Evolutionary conservation across 2,797 vertebrate species (phyloP), one percentile per base, ranked within the genome.

Genomic region (Gymnoscopelus braueri): DNA sequence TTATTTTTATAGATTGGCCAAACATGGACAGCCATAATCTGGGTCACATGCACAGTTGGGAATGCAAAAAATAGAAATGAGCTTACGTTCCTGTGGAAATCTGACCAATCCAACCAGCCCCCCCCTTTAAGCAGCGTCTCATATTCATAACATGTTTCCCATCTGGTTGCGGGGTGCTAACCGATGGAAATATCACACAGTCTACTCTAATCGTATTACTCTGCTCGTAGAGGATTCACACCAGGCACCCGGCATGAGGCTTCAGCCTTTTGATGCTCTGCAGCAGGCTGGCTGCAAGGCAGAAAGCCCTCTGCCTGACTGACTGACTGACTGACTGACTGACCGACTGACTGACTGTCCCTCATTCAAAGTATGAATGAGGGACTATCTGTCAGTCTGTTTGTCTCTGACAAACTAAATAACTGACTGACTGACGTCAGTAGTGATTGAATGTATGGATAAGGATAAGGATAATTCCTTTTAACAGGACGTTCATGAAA

Each of bases 131-230:
- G 77, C 78, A 77, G 74, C 63, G 58, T 81, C 89, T 87, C 74
- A 85, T 84, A 91, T 90, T 90, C 88, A 86, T 82, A 80, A 78
- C 85, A 83, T 89, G 88, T 85, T 86, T 90, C 82, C 75, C 64
- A 82, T 80, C 55, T 75, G 63, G 78, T 86, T 89, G 82, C 71
- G 70, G 84, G 92, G 84, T 23, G 72, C 84, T 85, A 89, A 80
- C 74, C 70, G 75, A 91, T 88, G 84, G 86, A 89, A 91, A 93
- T 88, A 92, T 92, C 87, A 87, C 88, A 89, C 84, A 87, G 88
- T 83, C 74, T 72, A 78, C 75, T 78, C 85, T 89, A 91, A 92
- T 90, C 80, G 52, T 83, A 91, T 92, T 91, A 90, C 80, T 76
- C 82, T 89, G 79, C 80, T 87, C 75, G 84, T 74, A 77, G 75